Evolutionary conservation across 2,113 vertebrate genomes (phyloP).

Genomic region (Ia io): DNA sequence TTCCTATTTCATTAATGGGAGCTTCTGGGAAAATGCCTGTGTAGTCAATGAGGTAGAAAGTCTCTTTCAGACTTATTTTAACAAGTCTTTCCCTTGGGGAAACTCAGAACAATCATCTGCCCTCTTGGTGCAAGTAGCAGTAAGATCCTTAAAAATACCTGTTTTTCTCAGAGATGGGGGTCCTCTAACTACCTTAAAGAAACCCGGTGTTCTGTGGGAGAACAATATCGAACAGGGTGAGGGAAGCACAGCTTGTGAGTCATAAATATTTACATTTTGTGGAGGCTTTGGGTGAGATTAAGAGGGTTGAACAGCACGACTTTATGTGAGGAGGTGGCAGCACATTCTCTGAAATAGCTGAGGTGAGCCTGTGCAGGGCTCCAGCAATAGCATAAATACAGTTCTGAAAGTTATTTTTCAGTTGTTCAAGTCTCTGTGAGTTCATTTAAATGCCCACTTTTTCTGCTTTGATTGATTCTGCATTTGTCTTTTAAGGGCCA

Average conservation of each 20-base stretch:
- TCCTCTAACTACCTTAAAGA: constrained; percentile 29
- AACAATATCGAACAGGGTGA: constrained; percentile 56
- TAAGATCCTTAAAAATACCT: constrained; percentile 24
- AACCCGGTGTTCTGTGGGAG: constrained; percentile 33
- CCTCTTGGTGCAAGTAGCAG: not conserved
- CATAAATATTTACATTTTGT: constrained; percentile 74
- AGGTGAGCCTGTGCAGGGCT: constrained; percentile 13
- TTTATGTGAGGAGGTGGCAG: constrained; percentile 40
- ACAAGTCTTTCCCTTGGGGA: constrained; percentile 44
- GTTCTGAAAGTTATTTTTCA: constrained; percentile 44
- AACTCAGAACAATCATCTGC: not conserved
- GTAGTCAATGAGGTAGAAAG: not conserved
- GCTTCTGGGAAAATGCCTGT: not conserved
- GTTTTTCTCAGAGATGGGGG: constrained; percentile 15
- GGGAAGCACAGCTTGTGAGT: constrained; percentile 51
- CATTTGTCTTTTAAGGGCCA: constrained; percentile 20
- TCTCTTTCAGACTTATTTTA: constrained; percentile 26
- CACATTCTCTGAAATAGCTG: not conserved
- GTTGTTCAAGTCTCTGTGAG: not conserved
- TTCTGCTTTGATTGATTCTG: constrained; percentile 10
- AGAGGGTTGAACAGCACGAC: constrained; percentile 52
- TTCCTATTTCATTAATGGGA: not conserved
- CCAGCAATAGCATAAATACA: constrained; percentile 36
- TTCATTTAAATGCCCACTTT: not conserved
- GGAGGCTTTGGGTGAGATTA: constrained; percentile 58